Conservation (phyloP, 2,113 vertebrate species). For the Chamaea fasciata region DNA sequence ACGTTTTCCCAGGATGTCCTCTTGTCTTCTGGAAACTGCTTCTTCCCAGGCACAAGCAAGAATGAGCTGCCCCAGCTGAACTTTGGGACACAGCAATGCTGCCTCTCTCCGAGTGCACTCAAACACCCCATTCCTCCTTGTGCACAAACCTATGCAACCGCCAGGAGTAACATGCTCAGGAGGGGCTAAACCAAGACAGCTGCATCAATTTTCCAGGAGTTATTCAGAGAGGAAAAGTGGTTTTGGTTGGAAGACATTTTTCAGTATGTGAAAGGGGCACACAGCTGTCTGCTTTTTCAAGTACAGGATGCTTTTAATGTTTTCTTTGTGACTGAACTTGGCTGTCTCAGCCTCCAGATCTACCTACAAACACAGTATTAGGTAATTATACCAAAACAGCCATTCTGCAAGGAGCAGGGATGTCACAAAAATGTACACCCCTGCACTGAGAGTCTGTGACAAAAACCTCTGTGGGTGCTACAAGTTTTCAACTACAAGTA, state of each 20-base stretch:
- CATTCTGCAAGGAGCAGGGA: background rate
- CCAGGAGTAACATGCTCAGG: background rate
- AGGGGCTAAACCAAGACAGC: background rate
- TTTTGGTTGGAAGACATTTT: background rate
- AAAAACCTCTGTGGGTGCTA: background rate
- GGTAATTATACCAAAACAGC: background rate
- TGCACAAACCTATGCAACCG: background rate
- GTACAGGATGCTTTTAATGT: background rate
- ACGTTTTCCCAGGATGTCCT: background rate
- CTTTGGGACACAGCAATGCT: background rate
- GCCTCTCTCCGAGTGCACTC: background rate
- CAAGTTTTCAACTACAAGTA: background rate
- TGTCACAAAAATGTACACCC: background rate
- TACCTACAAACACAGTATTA: background rate
- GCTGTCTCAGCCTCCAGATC: background rate
- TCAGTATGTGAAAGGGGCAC: background rate
- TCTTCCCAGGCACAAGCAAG: background rate
- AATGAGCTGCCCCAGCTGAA: background rate
- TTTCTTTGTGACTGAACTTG: background rate
- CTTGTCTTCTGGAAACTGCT: background rate
- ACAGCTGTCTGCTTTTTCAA: background rate
- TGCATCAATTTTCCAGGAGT: background rate
- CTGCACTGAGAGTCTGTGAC: background rate
- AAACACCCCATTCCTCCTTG: background rate
- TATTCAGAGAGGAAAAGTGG: background rate